Evolutionary conservation across 2,797 vertebrate genomes (phyloP).

Genomic region (Sebastes matsubarae): DNA sequence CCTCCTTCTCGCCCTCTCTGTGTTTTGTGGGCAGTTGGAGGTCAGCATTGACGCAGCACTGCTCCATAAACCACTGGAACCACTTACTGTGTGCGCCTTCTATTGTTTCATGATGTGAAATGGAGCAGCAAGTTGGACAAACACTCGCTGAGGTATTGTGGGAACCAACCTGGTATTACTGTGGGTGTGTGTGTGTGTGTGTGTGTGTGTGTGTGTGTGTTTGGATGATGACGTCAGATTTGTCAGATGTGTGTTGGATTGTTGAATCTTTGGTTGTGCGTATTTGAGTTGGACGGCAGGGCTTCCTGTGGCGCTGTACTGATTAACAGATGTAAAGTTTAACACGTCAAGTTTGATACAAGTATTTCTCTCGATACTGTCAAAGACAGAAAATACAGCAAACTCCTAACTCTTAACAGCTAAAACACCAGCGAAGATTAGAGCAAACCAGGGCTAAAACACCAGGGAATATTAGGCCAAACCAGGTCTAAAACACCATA

Average conservation of each 20-base stretch:
- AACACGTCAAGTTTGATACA: background rate
- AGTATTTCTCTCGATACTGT: background rate
- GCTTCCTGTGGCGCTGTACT: background rate
- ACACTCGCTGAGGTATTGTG: conserved; percentile 47
- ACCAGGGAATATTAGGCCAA: background rate
- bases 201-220: conserved; percentile 10
- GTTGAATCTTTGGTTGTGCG: conserved; percentile 1
- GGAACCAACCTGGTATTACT: conserved; percentile 46
- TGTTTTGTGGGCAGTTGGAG: conserved; percentile 60
- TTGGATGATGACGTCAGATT: conserved; percentile 38
- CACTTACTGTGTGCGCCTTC: conserved; percentile 50
- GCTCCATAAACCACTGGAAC: conserved; percentile 68
- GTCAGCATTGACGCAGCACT: conserved; percentile 70
- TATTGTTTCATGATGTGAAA: conserved; percentile 70
- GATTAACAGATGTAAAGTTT: background rate
- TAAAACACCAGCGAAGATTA: background rate
- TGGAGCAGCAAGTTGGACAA: conserved; percentile 54
- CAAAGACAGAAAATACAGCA: background rate
- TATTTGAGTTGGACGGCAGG: conserved; percentile 5
- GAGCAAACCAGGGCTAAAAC: background rate
- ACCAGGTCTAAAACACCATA: background rate
- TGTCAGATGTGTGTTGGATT: conserved; percentile 9
- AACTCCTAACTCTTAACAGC: background rate
- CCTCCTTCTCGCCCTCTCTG: conserved; percentile 1
- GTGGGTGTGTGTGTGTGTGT: conserved; percentile 14